Percentiles rank a stretch among this genome's conserved stretches.
Evolutionary conservation across 2,888 invertebrate species (phyloP).

Genomic region (Mechanitis mazaeus): DNA sequence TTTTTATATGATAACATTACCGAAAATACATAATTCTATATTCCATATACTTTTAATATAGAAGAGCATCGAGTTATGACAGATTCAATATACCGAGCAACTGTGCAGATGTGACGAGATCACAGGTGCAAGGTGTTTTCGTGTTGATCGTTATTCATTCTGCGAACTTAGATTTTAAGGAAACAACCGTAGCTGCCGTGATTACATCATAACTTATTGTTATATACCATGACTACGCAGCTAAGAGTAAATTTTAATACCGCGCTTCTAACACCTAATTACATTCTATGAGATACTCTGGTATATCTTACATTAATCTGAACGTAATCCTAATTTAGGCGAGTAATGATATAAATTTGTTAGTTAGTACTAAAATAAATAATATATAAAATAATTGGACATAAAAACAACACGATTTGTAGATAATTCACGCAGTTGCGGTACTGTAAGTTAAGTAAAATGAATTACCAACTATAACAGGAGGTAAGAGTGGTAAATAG

Average conservation of each 20-base stretch:
- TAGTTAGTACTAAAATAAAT: background rate
- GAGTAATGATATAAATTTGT: background rate
- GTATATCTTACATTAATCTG: slow-evolving; percentile 11
- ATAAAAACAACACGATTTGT: background rate
- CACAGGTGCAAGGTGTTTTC: slow-evolving; percentile 5
- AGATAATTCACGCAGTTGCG: background rate
- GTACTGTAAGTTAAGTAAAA: slow-evolving; percentile 21
- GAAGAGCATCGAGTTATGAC: background rate
- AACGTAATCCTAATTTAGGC: slow-evolving; percentile 12
- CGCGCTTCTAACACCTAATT: slow-evolving; percentile 18
- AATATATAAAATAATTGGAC: background rate
- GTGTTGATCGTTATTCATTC: background rate
- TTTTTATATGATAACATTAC: no score
- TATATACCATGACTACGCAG: background rate
- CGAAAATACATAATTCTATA: no score
- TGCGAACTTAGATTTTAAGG: background rate
- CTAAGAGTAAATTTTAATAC: background rate
- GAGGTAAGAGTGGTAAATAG: slow-evolving; percentile 30
- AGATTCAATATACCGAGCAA: background rate
- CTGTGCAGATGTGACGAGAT: background rate
- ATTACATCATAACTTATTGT: slow-evolving; percentile 1
- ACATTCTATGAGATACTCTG: slow-evolving; percentile 19
- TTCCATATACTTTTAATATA: background rate
- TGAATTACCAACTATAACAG: slow-evolving; percentile 20
- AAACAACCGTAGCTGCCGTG: background rate